phyloP scores from a whole-genome alignment of 2,113 vertebrate genomes.

The Penelope pileata region DNA sequence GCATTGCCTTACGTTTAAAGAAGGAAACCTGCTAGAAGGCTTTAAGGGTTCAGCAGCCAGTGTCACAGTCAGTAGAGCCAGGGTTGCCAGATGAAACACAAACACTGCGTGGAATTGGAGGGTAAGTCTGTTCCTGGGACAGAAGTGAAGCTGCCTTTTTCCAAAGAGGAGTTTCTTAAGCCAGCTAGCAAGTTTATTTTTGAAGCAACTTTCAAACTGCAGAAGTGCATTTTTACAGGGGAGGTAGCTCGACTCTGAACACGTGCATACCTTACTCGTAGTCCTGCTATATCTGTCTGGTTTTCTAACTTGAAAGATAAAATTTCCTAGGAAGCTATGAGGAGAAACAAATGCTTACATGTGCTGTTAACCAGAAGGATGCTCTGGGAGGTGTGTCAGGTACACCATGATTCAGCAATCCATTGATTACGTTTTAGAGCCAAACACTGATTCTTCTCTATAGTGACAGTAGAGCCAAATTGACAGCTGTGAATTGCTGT shows the following conservation, averaged over 20 bases:
- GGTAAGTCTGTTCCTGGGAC: constrained; percentile 18
- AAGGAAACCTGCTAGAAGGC: neutral
- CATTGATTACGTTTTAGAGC: neutral
- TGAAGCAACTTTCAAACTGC: neutral
- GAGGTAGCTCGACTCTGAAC: neutral
- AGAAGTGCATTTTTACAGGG: neutral
- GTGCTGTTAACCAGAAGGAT: neutral
- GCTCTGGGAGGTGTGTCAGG: neutral
- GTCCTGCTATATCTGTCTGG: neutral
- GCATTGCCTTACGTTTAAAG: neutral
- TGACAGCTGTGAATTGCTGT: neutral
- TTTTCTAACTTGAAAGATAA: neutral
- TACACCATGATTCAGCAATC: neutral
- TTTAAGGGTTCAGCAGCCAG: constrained; percentile 13
- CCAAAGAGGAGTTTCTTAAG: neutral
- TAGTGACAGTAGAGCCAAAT: neutral
- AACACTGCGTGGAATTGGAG: constrained; percentile 10
- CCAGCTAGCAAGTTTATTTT: neutral
- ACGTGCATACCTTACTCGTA: neutral
- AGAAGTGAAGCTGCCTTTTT: constrained; percentile 32
- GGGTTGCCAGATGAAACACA: constrained; percentile 15
- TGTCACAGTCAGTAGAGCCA: neutral
- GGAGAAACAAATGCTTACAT: neutral
- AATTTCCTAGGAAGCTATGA: neutral
- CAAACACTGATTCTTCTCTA: neutral